phyloP scores from a whole-genome alignment of 1,140 invertebrate genomes.

The Hyles euphorbiae region DNA sequence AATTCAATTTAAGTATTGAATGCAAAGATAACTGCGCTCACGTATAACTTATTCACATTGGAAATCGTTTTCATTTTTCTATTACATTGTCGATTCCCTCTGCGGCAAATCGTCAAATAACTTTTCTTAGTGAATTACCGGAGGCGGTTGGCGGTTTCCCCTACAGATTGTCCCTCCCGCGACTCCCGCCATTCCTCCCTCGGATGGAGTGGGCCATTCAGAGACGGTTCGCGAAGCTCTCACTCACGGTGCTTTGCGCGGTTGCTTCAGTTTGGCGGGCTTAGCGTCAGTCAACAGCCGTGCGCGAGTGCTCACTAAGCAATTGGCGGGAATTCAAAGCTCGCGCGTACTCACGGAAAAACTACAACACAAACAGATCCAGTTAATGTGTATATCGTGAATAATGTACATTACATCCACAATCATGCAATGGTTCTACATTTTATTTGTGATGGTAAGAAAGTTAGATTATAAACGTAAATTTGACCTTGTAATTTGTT shows the following conservation, averaged over 20 bases:
- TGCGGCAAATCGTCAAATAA: constrained; percentile 63
- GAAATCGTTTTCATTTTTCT: constrained; percentile 54
- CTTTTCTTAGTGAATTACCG: constrained; percentile 73
- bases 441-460: constrained; percentile 58
- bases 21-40: no score
- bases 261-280: constrained; percentile 68
- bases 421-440: constrained; percentile 42
- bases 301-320: constrained; percentile 30
- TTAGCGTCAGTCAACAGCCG: constrained; percentile 53
- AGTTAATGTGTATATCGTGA: constrained; percentile 51
- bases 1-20: no score
- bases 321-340: constrained; percentile 52
- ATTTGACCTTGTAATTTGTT: no score
- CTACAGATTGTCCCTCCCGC: constrained; percentile 66
- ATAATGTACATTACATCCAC: constrained; percentile 41
- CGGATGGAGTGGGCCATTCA: constrained; percentile 64
- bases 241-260: constrained; percentile 42
- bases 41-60: constrained; percentile 5
- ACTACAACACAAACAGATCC: constrained; percentile 21
- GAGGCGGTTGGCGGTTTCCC: constrained; percentile 66
- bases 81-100: constrained; percentile 43
- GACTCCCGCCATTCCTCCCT: constrained; percentile 66
- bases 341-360: constrained; percentile 31
- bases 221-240: constrained; percentile 66
- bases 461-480: constrained; percentile 13